Conservation (phyloP, 2,797 vertebrate genomes). For the Chelonia mydas region DNA sequence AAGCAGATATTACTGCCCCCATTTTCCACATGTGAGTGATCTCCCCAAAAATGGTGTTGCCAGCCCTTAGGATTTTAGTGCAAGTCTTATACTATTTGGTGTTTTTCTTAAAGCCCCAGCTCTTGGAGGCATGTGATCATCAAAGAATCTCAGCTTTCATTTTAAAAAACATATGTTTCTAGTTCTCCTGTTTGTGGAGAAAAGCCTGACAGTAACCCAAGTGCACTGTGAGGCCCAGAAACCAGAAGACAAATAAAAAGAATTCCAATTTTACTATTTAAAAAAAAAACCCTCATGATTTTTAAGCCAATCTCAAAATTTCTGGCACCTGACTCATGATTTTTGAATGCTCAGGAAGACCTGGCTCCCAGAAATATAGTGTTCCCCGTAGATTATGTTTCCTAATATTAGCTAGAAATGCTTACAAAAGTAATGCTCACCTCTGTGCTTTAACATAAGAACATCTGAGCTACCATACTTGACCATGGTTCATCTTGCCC, state of each 20-base stretch:
- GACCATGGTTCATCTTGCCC: neutral
- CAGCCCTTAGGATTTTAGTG: slow-evolving; percentile 63
- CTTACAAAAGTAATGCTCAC: neutral
- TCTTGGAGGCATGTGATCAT: slow-evolving; percentile 57
- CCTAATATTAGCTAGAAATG: neutral
- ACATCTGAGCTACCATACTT: neutral
- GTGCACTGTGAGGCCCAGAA: slow-evolving; percentile 20
- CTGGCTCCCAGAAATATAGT: neutral
- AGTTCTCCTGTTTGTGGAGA: slow-evolving; percentile 8
- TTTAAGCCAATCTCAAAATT: slow-evolving; percentile 3
- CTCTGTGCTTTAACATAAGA: neutral
- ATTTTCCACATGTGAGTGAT: slow-evolving; percentile 67
- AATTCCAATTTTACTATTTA: neutral
- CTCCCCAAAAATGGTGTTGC: slow-evolving; percentile 58
- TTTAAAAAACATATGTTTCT: slow-evolving; percentile 8
- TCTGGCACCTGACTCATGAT: neutral
- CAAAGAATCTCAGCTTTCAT: slow-evolving; percentile 9
- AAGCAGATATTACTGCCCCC: slow-evolving; percentile 19
- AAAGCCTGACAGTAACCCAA: slow-evolving; percentile 22
- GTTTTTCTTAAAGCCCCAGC: slow-evolving; percentile 47
- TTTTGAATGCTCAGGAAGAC: neutral
- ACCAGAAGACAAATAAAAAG: slow-evolving; percentile 14
- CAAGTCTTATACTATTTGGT: slow-evolving; percentile 43
- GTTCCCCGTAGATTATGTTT: neutral
- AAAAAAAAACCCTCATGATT: neutral